phyloP scores from a whole-genome alignment of 2,888 invertebrate genomes.

The Ophonus ardosiacus region DNA sequence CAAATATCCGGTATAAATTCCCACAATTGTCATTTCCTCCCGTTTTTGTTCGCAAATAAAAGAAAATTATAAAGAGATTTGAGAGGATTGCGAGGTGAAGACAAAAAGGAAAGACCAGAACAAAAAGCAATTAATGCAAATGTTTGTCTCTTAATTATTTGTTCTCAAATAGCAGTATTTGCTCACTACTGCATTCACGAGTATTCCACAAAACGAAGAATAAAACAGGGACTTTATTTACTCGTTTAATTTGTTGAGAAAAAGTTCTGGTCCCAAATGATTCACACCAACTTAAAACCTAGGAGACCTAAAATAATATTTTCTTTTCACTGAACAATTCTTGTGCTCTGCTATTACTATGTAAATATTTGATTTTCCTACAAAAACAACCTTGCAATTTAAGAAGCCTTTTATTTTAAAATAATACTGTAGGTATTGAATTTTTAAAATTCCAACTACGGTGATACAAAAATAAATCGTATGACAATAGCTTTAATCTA shows the following conservation, averaged over 20 bases:
- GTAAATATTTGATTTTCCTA: too few relatives aligned
- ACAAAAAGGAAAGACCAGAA: neutral
- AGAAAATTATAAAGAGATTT: neutral
- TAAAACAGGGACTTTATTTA: neutral
- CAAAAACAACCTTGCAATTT: too few relatives aligned
- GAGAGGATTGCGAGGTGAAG: neutral
- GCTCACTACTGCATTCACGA: neutral
- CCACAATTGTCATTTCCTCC: neutral
- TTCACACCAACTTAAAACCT: neutral
- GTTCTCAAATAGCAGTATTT: neutral
- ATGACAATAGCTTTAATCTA: too few relatives aligned
- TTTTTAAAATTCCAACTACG: too few relatives aligned
- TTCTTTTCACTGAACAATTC: neutral
- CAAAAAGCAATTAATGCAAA: conserved; percentile 22
- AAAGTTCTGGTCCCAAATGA: neutral
- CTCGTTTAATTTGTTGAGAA: conserved; percentile 10
- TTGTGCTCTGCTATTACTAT: too few relatives aligned
- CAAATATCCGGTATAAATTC: neutral
- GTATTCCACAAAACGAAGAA: neutral
- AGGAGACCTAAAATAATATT: neutral
- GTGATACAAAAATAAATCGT: too few relatives aligned
- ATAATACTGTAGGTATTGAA: too few relatives aligned
- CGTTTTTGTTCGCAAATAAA: neutral
- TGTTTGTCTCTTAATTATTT: conserved; percentile 26
- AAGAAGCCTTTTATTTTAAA: too few relatives aligned